Evolutionary conservation across 2,888 invertebrate species (phyloP).

Genomic region (Sinotaia quadrata): DNA sequence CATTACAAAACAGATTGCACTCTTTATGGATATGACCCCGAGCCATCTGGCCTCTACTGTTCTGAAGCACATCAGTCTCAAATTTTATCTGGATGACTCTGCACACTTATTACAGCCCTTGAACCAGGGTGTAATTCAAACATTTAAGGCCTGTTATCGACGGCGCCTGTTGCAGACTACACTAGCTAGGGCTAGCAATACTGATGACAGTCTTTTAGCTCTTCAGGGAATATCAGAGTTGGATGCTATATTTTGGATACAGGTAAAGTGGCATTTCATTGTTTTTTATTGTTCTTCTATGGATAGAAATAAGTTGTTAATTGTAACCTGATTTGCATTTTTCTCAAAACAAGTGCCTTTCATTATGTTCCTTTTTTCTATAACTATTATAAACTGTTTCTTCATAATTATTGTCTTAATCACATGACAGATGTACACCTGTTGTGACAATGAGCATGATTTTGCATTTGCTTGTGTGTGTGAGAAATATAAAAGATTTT

Average conservation of each 20-base stretch:
- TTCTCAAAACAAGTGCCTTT: no score
- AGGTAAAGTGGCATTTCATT: slow-evolving; percentile 2
- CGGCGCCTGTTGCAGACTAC: slow-evolving; percentile 32
- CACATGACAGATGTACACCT: no score
- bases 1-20: slow-evolving; percentile 29
- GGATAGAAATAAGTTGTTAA: no score
- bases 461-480: no score
- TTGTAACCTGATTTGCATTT: no score
- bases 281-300: neutral
- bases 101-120: slow-evolving; percentile 33
- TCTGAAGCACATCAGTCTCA: slow-evolving; percentile 34
- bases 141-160: slow-evolving; percentile 32
- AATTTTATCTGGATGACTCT: slow-evolving; percentile 36
- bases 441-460: no score
- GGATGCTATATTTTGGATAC: slow-evolving; percentile 36
- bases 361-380: no score
- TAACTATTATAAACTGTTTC: no score
- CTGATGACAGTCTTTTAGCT: slow-evolving; percentile 7
- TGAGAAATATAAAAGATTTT: no score
- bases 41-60: slow-evolving; percentile 31
- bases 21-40: slow-evolving; percentile 39
- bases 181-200: slow-evolving; percentile 12
- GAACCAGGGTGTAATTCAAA: slow-evolving; percentile 31
- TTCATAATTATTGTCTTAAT: no score
- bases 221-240: slow-evolving; percentile 23